Evolutionary conservation across 2,797 vertebrate genomes (phyloP), one percentile per base, ranked within the genome.

Genomic region (Chanos chanos): DNA sequence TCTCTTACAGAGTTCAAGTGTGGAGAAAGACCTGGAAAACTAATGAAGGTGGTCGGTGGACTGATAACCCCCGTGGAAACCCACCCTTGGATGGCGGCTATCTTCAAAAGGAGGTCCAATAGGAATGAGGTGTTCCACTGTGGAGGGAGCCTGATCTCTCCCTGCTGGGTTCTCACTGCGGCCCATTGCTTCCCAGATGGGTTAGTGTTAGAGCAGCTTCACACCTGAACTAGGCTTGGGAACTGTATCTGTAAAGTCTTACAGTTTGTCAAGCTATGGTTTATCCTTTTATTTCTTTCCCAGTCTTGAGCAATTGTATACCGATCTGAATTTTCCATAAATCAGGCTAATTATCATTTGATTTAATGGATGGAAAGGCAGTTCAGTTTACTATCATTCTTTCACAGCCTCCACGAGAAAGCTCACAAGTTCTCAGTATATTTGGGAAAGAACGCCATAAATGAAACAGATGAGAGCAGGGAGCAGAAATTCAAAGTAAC

Each of bases 91-190:
- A 76, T 94, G 19, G 93, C 92, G 2, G 85, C 90, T 39, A 91
- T 97, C 68, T 95, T 92, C 30, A 79, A 71, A 41, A 81, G 9
- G 10, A 61, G 27, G 19, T 77, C 40, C 24, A 59, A 58, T 19
- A 50, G 22, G 12, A 51, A 74, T 13, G 56, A 4, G 16, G 28
- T 63, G 7, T 94, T 93, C 49, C 27, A 76, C 7, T 98, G 95
- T 0, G 95, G 94, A 0, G 95, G 93, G 1, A 96, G 89, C 55
- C 91, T 97, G 71, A 94, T 98, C 39, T 84, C 90, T 1, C 31
- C 90, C 37, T 96, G 95, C 80, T 98, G 95, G 95, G 88, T 97
- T 24, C 85, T 93, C 31, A 94, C 93, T 0, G 95, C 95, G 4
- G 92, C 94, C 0, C 95, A 98, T 73, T 98, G 95, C 63, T 96